These are phyloP conservation scores for Megaceryle maxima DNA, from an alignment of 2,113 vertebrate genomes.

Conservation along the genomic window DNA sequence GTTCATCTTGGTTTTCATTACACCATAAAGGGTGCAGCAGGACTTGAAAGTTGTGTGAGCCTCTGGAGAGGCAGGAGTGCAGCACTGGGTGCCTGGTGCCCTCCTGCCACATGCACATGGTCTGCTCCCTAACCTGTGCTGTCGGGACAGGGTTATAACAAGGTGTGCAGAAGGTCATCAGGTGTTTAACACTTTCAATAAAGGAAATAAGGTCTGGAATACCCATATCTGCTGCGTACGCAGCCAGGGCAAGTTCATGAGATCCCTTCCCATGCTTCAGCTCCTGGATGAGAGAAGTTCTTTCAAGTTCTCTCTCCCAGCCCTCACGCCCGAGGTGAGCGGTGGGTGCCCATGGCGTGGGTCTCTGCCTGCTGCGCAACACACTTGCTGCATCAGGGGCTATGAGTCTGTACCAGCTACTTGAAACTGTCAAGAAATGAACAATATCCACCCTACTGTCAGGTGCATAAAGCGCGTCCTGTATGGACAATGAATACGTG, in stretches of 20 bases:
- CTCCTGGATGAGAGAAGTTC: not conserved
- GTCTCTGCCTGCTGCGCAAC: not conserved
- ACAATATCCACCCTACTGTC: too few relatives aligned
- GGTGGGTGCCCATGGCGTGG: too few relatives aligned
- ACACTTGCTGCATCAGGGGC: rapidly evolving
- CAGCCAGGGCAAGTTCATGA: not conserved
- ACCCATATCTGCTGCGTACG: not conserved
- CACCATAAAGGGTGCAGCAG: not conserved
- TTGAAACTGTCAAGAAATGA: not conserved
- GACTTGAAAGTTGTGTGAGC: not conserved
- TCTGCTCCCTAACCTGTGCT: too few relatives aligned
- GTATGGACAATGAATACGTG: not conserved
- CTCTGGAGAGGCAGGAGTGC: not conserved
- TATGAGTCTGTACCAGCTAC: not conserved
- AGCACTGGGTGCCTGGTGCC: not conserved
- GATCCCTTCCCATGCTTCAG: not conserved
- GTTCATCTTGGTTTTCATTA: not conserved
- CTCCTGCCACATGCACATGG: rapidly evolving
- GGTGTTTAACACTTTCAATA: not conserved
- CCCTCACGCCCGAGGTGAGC: too few relatives aligned
- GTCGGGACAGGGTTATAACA: not conserved
- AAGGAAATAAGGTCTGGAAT: not conserved
- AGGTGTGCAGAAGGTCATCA: not conserved
- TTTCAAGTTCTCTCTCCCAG: not conserved
- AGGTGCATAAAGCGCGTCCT: not conserved